phyloP scores from a whole-genome alignment of 2,113 vertebrate genomes.

The Ginglymostoma cirratum region DNA sequence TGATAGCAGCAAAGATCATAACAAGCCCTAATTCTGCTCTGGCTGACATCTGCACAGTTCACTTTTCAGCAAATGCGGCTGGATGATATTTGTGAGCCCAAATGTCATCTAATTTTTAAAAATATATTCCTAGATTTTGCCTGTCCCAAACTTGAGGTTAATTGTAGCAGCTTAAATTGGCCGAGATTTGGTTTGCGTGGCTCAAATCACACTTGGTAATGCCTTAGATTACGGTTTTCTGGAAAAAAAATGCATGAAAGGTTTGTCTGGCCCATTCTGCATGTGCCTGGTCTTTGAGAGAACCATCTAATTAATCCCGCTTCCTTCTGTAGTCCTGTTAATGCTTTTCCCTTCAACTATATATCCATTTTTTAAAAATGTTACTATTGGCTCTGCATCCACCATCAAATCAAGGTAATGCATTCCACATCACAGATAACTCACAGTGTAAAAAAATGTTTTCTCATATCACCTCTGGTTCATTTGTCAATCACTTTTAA shows the following conservation, averaged over 20 bases:
- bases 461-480: not conserved
- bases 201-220: not conserved
- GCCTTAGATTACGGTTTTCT: not conserved
- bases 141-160: not conserved
- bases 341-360: not conserved
- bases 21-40: not conserved
- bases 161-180: not conserved
- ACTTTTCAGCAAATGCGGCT: not conserved
- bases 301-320: not conserved
- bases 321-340: not conserved
- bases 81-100: not conserved
- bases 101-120: not conserved
- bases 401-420: not conserved
- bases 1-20: not conserved
- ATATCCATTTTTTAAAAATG: not conserved
- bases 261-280: not conserved
- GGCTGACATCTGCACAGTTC: not conserved
- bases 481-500: not conserved
- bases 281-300: not conserved
- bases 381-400: not conserved
- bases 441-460: not conserved
- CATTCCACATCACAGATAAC: not conserved
- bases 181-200: not conserved
- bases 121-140: not conserved
- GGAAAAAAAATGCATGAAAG: not conserved